phyloP scores from a whole-genome alignment of 2,113 vertebrate species.

The Cisticola juncidis region DNA sequence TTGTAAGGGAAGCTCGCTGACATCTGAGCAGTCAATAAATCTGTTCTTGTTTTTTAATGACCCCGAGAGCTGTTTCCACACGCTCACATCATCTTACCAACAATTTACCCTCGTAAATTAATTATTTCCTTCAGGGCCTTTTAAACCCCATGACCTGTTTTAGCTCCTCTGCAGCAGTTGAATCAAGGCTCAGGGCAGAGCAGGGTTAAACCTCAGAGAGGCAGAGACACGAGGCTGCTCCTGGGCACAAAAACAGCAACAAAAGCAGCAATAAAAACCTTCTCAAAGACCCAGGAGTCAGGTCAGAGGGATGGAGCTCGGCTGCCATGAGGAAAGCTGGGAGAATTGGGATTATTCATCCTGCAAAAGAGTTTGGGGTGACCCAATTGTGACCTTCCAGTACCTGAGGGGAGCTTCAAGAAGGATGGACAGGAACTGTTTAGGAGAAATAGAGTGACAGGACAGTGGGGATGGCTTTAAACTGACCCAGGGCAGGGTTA shows the following conservation, averaged over 20 bases:
- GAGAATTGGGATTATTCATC: background rate
- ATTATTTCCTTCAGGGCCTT: background rate
- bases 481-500: accelerated
- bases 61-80: background rate
- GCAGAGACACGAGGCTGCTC: background rate
- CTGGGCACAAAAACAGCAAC: background rate
- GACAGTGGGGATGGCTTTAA: background rate
- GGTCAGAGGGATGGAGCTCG: accelerated
- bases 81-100: conserved; percentile 6
- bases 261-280: background rate
- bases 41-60: conserved; percentile 30
- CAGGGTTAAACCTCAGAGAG: background rate
- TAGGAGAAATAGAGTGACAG: background rate
- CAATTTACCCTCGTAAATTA: conserved; percentile 44
- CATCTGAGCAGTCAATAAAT: conserved; percentile 42
- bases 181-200: background rate
- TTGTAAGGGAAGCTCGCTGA: conserved; percentile 48
- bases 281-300: background rate
- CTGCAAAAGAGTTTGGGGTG: background rate
- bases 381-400: background rate
- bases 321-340: background rate
- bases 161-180: background rate
- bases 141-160: background rate
- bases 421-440: background rate
- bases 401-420: no score